Conservation (phyloP, 2,888 invertebrate genomes). For the Carpatolechia fugitivella region DNA sequence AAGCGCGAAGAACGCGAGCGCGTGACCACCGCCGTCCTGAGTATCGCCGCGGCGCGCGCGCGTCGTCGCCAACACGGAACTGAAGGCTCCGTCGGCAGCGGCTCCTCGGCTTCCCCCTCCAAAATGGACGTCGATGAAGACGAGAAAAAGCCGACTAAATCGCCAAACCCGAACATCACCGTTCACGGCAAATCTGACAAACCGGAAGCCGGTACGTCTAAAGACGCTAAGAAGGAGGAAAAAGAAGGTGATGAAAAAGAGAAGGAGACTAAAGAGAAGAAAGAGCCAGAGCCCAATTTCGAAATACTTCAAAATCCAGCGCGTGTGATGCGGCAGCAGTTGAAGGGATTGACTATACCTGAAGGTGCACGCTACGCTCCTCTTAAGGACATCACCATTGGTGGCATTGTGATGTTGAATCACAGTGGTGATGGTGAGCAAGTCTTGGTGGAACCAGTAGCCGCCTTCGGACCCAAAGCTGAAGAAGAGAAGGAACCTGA, state of each 20-base stretch:
- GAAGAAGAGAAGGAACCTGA: conserved; percentile 98
- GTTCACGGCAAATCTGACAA: conserved; percentile 75
- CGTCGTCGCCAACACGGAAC: conserved; percentile 90
- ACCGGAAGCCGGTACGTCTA: conserved; percentile 54
- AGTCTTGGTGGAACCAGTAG: conserved; percentile 94
- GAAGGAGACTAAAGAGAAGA: conserved; percentile 75
- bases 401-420: conserved; percentile 97
- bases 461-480: conserved; percentile 92
- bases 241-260: conserved; percentile 69
- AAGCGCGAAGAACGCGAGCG: conserved; percentile 98
- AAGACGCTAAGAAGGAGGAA: conserved; percentile 73
- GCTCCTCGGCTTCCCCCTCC: conserved; percentile 80
- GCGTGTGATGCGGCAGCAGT: conserved; percentile 94
- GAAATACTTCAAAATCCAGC: conserved; percentile 97
- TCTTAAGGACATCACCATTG: conserved; percentile 94
- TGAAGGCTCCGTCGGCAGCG: conserved; percentile 79
- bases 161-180: conserved; percentile 70
- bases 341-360: conserved; percentile 87
- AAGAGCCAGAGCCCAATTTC: conserved; percentile 95
- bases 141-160: conserved; percentile 74
- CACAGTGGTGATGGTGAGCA: conserved; percentile 91
- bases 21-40: conserved; percentile 97
- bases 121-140: conserved; percentile 94
- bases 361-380: conserved; percentile 91
- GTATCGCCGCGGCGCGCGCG: conserved; percentile 94